phyloP scores from a whole-genome alignment of 2,888 invertebrate species.

The Hedya salicella region DNA sequence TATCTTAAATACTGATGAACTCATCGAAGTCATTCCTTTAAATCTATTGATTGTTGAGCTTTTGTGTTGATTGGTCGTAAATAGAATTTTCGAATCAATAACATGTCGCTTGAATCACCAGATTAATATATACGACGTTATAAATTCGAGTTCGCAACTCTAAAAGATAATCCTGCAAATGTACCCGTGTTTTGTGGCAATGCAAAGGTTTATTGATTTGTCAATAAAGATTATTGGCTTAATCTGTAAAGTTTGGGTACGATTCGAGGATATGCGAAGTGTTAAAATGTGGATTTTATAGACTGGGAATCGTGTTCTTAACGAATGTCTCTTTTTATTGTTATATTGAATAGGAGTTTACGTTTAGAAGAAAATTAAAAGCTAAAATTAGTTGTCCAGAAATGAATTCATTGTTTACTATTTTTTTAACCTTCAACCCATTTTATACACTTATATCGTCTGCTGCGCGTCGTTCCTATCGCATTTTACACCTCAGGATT shows the following conservation, averaged over 20 bases:
- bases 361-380: neutral
- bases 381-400: too few species aligned
- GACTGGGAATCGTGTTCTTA: slow-evolving; percentile 15
- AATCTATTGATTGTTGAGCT: slow-evolving; percentile 67
- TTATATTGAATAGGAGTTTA: slow-evolving; percentile 5
- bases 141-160: slow-evolving; percentile 47
- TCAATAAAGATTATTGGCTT: slow-evolving; percentile 39
- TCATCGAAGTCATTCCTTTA: slow-evolving; percentile 71
- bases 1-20: slow-evolving; percentile 80
- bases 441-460: too few species aligned
- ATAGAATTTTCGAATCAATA: slow-evolving; percentile 63
- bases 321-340: slow-evolving; percentile 15
- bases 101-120: slow-evolving; percentile 55
- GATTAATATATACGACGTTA: slow-evolving; percentile 51
- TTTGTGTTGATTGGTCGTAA: slow-evolving; percentile 62
- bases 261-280: slow-evolving; percentile 17
- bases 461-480: too few species aligned
- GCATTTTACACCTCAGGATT: too few species aligned
- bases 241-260: slow-evolving; percentile 20
- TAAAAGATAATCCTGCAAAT: slow-evolving; percentile 34
- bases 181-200: slow-evolving; percentile 35
- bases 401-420: too few species aligned
- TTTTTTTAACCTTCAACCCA: too few species aligned
- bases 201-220: slow-evolving; percentile 40
- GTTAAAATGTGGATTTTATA: slow-evolving; percentile 40